These are phyloP conservation scores for Callocephalon fimbriatum DNA, from an alignment of 2,113 vertebrate genomes.

Conservation along the genomic window DNA sequence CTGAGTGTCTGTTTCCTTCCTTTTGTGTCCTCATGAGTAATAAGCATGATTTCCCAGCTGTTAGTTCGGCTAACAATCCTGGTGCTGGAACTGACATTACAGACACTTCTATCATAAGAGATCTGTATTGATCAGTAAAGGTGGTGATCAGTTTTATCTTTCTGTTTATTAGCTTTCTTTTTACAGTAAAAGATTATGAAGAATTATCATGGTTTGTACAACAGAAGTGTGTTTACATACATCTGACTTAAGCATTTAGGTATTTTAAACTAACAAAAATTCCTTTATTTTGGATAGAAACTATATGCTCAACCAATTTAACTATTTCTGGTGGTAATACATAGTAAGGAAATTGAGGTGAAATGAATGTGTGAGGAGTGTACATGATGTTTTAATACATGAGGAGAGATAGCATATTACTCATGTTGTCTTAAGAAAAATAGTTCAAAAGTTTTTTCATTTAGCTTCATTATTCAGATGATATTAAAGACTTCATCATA, in stretches of 20 bases:
- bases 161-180: background rate
- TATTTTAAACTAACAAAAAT: background rate
- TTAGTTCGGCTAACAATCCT: background rate
- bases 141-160: background rate
- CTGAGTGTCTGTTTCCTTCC: background rate
- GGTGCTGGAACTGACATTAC: background rate
- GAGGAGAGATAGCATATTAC: background rate
- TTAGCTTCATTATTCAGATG: background rate
- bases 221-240: background rate
- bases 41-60: background rate
- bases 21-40: background rate
- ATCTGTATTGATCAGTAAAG: background rate
- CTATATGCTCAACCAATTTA: background rate
- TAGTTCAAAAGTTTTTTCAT: background rate
- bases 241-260: background rate
- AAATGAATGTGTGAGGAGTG: background rate
- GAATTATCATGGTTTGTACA: background rate
- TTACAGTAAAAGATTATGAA: background rate
- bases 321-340: background rate
- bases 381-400: background rate
- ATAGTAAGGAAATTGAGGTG: background rate
- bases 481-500: background rate
- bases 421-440: background rate
- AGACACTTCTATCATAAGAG: background rate
- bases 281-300: background rate